phyloP scores from a whole-genome alignment of 2,113 vertebrate species.

The Rallus limicola region DNA sequence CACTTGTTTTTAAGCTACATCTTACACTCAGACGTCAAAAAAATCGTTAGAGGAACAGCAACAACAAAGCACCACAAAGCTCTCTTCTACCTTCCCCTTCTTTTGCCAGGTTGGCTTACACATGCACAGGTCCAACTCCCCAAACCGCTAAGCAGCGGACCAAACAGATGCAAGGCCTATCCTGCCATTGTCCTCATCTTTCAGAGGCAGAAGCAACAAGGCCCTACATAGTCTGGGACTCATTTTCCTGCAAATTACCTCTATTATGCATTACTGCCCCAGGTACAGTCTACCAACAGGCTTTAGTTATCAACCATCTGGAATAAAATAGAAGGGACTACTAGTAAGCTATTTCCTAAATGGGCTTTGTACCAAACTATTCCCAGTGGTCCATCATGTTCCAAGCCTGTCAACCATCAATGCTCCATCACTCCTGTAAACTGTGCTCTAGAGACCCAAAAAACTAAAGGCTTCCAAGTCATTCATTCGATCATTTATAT shows the following conservation, averaged over 20 bases:
- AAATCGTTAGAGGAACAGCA: not conserved
- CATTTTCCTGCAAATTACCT: not conserved
- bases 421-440: not conserved
- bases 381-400: accelerated
- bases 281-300: not conserved
- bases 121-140: not conserved
- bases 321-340: not conserved
- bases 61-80: not conserved
- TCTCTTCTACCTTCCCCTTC: not conserved
- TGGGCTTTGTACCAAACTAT: not conserved
- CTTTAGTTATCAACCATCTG: not conserved
- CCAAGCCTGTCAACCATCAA: not conserved
- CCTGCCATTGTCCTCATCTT: not conserved
- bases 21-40: not conserved
- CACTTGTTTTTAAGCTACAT: not conserved
- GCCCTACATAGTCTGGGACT: not conserved
- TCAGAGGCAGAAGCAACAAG: not conserved
- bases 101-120: not conserved
- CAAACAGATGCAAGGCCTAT: not conserved
- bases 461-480: not conserved
- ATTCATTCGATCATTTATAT: not conserved
- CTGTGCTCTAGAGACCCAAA: not conserved
- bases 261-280: not conserved
- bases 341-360: not conserved
- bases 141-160: not conserved